Evolutionary conservation across 2,797 vertebrate species (phyloP).

Genomic region (Channallabes apus): DNA sequence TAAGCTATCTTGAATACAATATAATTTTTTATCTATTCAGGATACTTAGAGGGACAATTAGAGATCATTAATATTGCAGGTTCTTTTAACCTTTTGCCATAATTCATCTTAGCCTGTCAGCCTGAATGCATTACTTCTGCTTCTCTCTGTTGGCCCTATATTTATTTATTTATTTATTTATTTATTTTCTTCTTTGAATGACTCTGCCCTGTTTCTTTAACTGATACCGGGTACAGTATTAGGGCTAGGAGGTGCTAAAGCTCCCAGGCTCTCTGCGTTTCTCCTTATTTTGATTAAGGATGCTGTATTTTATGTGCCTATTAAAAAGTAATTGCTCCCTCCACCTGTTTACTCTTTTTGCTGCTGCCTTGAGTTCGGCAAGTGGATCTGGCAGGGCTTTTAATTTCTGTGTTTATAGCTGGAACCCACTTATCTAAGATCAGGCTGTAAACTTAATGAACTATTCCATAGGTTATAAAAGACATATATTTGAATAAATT

Average conservation of each 20-base stretch:
- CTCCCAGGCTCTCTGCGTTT: slow-evolving; percentile 10
- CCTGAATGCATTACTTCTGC: slow-evolving; percentile 4
- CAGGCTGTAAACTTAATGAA: background rate
- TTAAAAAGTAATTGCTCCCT: slow-evolving; percentile 50
- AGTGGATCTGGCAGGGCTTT: slow-evolving; percentile 25
- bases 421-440: background rate
- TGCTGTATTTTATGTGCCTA: slow-evolving; percentile 51
- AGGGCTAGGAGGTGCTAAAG: slow-evolving; percentile 16
- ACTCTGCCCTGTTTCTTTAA: background rate
- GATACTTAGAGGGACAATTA: background rate
- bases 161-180: background rate
- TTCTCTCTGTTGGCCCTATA: background rate
- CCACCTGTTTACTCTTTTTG: slow-evolving; percentile 19
- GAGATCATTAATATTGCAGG: background rate
- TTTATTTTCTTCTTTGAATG: background rate
- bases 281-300: slow-evolving; percentile 38
- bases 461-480: background rate
- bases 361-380: slow-evolving; percentile 24
- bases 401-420: background rate
- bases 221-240: slow-evolving; percentile 3
- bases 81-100: background rate
- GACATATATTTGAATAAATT: background rate
- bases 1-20: background rate
- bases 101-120: background rate
- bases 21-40: no score